Evolutionary conservation across 2,797 vertebrate genomes (phyloP), one percentile per base, ranked within the genome.

Genomic region (Pangasius krempfi): DNA sequence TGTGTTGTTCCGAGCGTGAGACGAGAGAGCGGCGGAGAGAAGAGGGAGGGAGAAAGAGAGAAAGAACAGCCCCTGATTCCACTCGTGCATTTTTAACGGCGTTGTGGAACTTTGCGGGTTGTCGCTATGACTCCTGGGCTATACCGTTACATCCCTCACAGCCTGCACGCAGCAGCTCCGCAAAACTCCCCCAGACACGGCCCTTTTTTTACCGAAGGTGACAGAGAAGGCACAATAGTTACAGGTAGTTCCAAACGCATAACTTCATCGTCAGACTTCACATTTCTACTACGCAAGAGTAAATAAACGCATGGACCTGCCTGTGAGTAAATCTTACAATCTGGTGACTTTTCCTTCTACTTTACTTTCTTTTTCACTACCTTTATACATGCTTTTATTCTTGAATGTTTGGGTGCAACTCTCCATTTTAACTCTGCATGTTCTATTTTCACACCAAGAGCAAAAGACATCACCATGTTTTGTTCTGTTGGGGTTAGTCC

Each of bases 41-140:
- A 72, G 68, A 62, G 72, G 33, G 44, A 27, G 72, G 40, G 87
- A 54, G 72, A 54, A 62, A 54, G 58, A 84, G 54, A 88, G 30
- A 47, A 58, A 64, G 87, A 82, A 47, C 79, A 44, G 70, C 93
- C 80, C 90, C 94, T 95, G 95, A 95, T 95, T 96, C 95, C 94
- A 88, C 94, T 96, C 93, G 90, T 97, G 93, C 95, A 97, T 97
- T 96, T 96, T 96, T 97, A 96, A 97, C 94, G 91, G 93, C 93
- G 95, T 95, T 96, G 95, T 96, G 95, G 95, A 95, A 95, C 95
- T 94, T 94, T 91, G 92, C 92, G 16, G 88, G 93, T 89, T 56
- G 95, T 96, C 94, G 94, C 93, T 93, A 95, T 96, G 95, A 93
- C 92, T 92, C 86, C 94, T 92, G 91, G 90, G 79, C 95, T 94